Percentiles rank a stretch among this genome's conserved stretches.
Evolutionary conservation across 1,140 invertebrate genomes (phyloP).

Genomic region (Drosophila sp.): DNA sequence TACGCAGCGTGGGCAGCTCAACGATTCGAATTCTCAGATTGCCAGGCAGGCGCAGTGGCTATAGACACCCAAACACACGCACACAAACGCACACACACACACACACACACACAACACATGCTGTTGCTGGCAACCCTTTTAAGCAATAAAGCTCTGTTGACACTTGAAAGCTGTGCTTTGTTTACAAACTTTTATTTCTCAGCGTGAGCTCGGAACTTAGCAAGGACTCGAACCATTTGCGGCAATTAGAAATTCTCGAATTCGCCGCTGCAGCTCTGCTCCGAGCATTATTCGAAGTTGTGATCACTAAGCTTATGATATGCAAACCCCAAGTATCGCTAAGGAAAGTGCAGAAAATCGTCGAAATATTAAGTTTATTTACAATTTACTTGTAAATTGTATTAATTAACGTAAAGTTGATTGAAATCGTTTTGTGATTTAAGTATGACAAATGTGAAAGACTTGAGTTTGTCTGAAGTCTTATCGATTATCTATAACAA

Average conservation of each 20-base stretch:
- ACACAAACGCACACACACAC: conserved; percentile 22
- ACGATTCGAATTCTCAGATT: neutral
- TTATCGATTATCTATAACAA: too few relatives aligned
- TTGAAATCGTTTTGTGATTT: too few relatives aligned
- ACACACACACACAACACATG: neutral
- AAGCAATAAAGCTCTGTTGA: conserved; percentile 56
- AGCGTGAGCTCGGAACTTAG: conserved; percentile 33
- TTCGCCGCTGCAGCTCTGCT: conserved; percentile 14
- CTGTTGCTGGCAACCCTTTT: conserved; percentile 57
- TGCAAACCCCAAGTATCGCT: neutral
- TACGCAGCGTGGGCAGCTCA: conserved; percentile 52
- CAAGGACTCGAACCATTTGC: conserved; percentile 52
- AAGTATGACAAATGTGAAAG: too few relatives aligned
- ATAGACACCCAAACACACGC: conserved; percentile 2
- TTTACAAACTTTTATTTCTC: conserved; percentile 61
- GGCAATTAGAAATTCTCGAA: conserved; percentile 16
- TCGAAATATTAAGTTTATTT: neutral
- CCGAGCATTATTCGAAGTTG: neutral
- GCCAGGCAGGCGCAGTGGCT: conserved; percentile 51
- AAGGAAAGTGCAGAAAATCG: neutral
- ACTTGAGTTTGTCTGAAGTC: too few relatives aligned
- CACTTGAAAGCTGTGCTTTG: conserved; percentile 59
- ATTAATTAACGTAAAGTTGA: neutral
- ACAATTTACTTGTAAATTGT: neutral
- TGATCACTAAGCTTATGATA: neutral